Evolutionary conservation across 2,888 invertebrate species (phyloP).

Genomic region (Mechanitis mazaeus): DNA sequence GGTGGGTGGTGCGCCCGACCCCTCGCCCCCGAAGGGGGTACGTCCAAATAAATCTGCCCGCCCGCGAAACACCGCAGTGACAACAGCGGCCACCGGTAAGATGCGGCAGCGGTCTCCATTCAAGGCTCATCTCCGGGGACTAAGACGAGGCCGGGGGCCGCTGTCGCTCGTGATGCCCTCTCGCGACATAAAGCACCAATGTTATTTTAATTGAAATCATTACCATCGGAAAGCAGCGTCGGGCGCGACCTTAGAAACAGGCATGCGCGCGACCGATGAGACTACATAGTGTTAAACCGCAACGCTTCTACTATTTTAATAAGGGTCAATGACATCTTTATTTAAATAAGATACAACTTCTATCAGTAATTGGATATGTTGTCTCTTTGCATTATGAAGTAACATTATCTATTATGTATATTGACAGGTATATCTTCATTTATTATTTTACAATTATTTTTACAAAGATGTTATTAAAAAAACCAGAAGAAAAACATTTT

Average conservation of each 20-base stretch:
- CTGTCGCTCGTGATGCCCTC: slow-evolving; percentile 19
- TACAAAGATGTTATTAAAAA: not conserved
- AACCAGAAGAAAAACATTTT: no score
- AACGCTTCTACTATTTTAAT: slow-evolving; percentile 57
- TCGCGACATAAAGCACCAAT: slow-evolving; percentile 30
- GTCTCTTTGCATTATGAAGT: slow-evolving; percentile 16
- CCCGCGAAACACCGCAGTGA: slow-evolving; percentile 77
- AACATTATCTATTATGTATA: slow-evolving; percentile 17
- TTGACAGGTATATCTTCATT: slow-evolving; percentile 18
- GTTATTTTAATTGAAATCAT: slow-evolving; percentile 64
- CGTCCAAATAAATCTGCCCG: slow-evolving; percentile 78
- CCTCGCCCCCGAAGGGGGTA: slow-evolving; percentile 66
- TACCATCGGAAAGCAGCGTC: slow-evolving; percentile 54
- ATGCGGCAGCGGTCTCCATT: slow-evolving; percentile 70
- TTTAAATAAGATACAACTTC: slow-evolving; percentile 44
- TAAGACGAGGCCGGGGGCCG: slow-evolving; percentile 13
- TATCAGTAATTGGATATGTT: slow-evolving; percentile 13
- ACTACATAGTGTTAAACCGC: slow-evolving; percentile 58
- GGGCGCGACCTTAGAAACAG: slow-evolving; percentile 66
- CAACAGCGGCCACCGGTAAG: slow-evolving; percentile 73
- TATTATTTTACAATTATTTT: slow-evolving; percentile 2
- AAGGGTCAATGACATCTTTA: slow-evolving; percentile 62
- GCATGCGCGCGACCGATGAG: slow-evolving; percentile 66
- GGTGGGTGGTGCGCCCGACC: slow-evolving; percentile 69
- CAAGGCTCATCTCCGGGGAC: slow-evolving; percentile 28